phyloP scores from a whole-genome alignment of 2,797 vertebrate species.

The Bovichtus variegatus region DNA sequence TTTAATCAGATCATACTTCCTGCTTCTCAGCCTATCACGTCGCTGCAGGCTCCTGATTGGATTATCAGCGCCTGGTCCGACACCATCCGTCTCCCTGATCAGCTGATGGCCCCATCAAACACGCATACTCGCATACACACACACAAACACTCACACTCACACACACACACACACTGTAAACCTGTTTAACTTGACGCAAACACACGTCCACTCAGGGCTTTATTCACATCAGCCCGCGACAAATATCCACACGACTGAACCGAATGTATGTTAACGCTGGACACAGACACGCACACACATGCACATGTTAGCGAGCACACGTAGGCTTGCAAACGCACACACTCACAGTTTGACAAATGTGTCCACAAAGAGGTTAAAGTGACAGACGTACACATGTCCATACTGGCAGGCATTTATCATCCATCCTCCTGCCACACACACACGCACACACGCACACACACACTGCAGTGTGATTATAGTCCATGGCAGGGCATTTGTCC shows the following conservation, averaged over 20 bases:
- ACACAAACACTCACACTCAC: constrained; percentile 20
- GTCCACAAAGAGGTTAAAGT: constrained; percentile 61
- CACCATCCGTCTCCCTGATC: constrained; percentile 85
- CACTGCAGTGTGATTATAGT: constrained; percentile 41
- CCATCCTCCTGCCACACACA: constrained; percentile 26
- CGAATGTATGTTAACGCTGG: constrained; percentile 54
- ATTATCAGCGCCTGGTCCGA: constrained; percentile 84
- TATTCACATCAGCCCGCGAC: constrained; percentile 60
- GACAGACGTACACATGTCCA: constrained; percentile 54
- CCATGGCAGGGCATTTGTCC: constrained; percentile 56
- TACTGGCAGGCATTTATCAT: constrained; percentile 68
- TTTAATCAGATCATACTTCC: constrained; percentile 97
- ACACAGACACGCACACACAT: constrained; percentile 28
- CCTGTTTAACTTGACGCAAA: constrained; percentile 81
- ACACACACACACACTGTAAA: constrained; percentile 61
- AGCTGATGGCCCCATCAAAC: constrained; percentile 81
- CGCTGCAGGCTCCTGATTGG: constrained; percentile 95
- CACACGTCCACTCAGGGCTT: constrained; percentile 52
- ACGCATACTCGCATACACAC: constrained; percentile 60
- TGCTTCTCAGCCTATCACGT: constrained; percentile 96
- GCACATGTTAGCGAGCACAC: constrained; percentile 1
- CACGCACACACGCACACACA: constrained; percentile 14
- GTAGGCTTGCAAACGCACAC: constrained; percentile 20
- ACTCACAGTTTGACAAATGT: constrained; percentile 51
- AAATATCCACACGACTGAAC: constrained; percentile 56